Evolutionary conservation across 2,888 invertebrate genomes (phyloP), one percentile per base, ranked within the genome.

Genomic region (Sarcophaga rosellei): DNA sequence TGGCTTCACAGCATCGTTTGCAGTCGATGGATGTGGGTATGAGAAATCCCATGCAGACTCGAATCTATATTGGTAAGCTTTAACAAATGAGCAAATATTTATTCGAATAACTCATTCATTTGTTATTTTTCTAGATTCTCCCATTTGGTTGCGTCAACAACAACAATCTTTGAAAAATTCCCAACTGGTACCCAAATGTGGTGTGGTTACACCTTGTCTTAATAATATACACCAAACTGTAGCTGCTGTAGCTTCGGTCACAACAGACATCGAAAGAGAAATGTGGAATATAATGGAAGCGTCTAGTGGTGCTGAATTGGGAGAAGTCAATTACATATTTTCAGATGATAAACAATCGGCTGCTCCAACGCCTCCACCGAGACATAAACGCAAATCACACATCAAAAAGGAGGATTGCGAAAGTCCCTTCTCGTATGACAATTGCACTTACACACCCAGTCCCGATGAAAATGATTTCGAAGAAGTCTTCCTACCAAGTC

Each of bases 61-160:
- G 94, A 89, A 92, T 95, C 62, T 95, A 95, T 90, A 94, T 93
- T 88, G 93, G 93, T 93, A 90, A 89, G 90, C 45, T 53, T 45
- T 12, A 53, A 11, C 3, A 53, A 25, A 53, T 21, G 15, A 53
- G 65, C 10, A 45, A 81, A 47, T 23, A 10, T 62, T 17, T 21
- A 2, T 74, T 2, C 25, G 1, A 53, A 44, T 12, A 66, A 5
- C 0, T 35, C 8, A 35, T 35, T 35, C 35, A 35, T 35, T 62
- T 63, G 72, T 23, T n/a, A 21, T 47, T 47, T 21, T 47, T 73
- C 53, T 93, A 87, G 94, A 95, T 90, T 95, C 95, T 4, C 95
- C 95, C 1, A 94, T 95, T 23, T 95, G 95, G 95, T 90, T 95
- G 70, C 93, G 95, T 0, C 95, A 95, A 90, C 92, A 92, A 83